Evolutionary conservation across 2,888 invertebrate species (phyloP).

Genomic region (Petrolisthes manimaculis): DNA sequence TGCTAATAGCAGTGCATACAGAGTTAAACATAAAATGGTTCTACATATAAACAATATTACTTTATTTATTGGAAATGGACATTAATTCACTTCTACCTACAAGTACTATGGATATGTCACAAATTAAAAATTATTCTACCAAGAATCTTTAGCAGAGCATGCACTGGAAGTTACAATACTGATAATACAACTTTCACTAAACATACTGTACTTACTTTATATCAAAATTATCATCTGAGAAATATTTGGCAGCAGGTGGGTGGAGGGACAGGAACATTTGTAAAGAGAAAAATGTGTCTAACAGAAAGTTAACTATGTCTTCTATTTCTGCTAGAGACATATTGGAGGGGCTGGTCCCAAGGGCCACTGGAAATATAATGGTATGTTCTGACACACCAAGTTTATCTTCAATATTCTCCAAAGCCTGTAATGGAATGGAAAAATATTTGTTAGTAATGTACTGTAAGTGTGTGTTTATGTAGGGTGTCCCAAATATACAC

Average conservation of each 20-base stretch:
- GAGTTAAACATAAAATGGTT: too few species aligned
- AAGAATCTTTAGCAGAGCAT: too few species aligned
- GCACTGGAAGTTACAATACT: not conserved
- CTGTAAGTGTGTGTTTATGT: too few species aligned
- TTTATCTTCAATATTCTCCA: constrained; percentile 61
- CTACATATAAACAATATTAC: too few species aligned
- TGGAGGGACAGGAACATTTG: constrained; percentile 70
- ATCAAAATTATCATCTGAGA: constrained; percentile 64
- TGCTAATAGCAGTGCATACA: too few species aligned
- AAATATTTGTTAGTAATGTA: too few species aligned
- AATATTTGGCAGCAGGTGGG: constrained; percentile 68
- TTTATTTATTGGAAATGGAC: too few species aligned
- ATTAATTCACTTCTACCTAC: too few species aligned
- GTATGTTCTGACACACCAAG: constrained; percentile 48
- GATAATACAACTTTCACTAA: not conserved
- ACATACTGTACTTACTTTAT: not conserved
- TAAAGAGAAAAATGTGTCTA: constrained; percentile 70
- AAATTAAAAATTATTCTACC: too few species aligned
- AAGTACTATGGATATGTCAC: too few species aligned
- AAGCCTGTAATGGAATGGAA: constrained; percentile 39
- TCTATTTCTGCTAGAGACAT: constrained; percentile 42
- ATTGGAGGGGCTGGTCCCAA: not conserved
- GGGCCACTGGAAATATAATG: constrained; percentile 30
- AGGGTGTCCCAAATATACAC: too few species aligned
- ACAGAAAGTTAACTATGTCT: constrained; percentile 67